Conservation (phyloP, 2,113 vertebrate genomes). For the Coregonus clupeaformis region DNA sequence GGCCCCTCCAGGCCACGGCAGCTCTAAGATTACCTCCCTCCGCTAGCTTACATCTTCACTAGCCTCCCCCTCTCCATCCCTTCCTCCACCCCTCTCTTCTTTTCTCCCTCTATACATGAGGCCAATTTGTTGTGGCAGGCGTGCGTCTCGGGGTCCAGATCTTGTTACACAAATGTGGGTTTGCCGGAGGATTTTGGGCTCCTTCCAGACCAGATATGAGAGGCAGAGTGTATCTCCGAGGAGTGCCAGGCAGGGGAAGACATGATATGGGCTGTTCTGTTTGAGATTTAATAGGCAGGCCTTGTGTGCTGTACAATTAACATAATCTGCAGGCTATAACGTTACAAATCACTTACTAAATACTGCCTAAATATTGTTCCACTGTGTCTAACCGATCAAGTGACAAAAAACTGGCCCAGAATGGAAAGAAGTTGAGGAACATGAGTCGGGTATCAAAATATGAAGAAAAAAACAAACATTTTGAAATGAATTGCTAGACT, state of each 20-base stretch:
- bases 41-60: constrained; percentile 66
- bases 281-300: constrained; percentile 62
- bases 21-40: constrained; percentile 71
- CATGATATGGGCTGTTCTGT: constrained; percentile 69
- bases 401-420: constrained; percentile 13
- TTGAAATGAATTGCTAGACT: not conserved
- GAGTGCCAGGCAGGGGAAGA: constrained; percentile 52
- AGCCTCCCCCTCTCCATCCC: constrained; percentile 39
- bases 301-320: constrained; percentile 57
- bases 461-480: not conserved
- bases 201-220: constrained; percentile 68
- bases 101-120: constrained; percentile 64
- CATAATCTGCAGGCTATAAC: constrained; percentile 57
- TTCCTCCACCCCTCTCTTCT: constrained; percentile 13
- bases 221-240: constrained; percentile 56
- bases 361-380: constrained; percentile 42
- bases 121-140: constrained; percentile 79
- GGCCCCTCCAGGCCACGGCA: constrained; percentile 62
- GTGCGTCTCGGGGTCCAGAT: constrained; percentile 71
- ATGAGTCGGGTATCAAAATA: too few species aligned
- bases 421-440: not conserved
- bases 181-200: constrained; percentile 66
- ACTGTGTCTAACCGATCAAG: constrained; percentile 31
- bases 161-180: constrained; percentile 75
- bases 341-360: constrained; percentile 59